Evolutionary conservation across 2,113 vertebrate species (phyloP), one percentile per base, ranked within the genome.

Genomic region (Datnioides undecimradiatus): DNA sequence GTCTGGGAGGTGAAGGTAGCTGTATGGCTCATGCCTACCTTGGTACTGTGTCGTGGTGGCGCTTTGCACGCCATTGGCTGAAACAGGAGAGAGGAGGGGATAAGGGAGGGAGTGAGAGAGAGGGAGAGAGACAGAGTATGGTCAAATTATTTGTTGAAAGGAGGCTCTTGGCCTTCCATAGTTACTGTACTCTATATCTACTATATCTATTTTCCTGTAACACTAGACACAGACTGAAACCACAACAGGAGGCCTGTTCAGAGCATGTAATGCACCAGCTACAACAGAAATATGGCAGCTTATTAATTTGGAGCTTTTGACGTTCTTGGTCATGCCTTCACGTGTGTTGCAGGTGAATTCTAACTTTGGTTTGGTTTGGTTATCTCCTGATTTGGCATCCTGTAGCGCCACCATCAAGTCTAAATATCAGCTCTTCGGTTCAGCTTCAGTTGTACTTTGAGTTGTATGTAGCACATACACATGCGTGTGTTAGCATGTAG

Each of bases 201-300:
- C 88, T 91, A 79, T 86, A 93, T 93, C 85, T 87, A 85, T 93
- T 91, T 93, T 92, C 92, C 90, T 93, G 93, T 93, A 94, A 93
- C 79, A 85, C 71, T 76, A 94, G 82, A 92, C 88, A 66, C 65
- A 66, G 69, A 70, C 67, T 85, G 82, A 79, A 80, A 79, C 64
- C 73, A 84, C 84, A 91, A 91, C 85, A 86, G 86, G 73, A 90
- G 78, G 82, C 64, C 86, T 85, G 64, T 93, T 91, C 83, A 80
- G 76, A 74, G 49, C 65, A 76, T 46, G 60, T 66, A 70, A 57
- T 45, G 14, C 57, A 70, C 33, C 29, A 19, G 52, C 27, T 59
- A 49, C 43, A 67, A 51, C 33, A 85, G 2, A 74, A 87, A 71
- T 48, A 62, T 59, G 34, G n/a, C n/a, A n/a, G n/a, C n/a, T 62